These are phyloP conservation scores for Noctua pronuba DNA, from an alignment of 2,888 invertebrate species.

Conservation along the genomic window DNA sequence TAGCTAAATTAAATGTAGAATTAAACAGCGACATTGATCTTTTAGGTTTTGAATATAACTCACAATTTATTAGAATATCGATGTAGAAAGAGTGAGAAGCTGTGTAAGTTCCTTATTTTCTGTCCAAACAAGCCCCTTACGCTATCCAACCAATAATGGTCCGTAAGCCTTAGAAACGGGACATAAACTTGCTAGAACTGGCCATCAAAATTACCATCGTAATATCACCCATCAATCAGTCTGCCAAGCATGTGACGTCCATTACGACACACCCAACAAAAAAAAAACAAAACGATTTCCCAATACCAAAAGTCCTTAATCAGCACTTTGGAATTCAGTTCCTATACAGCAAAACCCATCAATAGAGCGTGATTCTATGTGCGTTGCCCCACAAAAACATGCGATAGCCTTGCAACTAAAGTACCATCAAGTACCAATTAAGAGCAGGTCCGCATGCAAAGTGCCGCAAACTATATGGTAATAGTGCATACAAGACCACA, in stretches of 20 bases:
- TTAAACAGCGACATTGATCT: not conserved
- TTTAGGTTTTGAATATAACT: not conserved
- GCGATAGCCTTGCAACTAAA: constrained; percentile 58
- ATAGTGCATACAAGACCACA: constrained; percentile 65
- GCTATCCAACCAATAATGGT: not conserved
- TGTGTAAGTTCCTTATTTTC: not conserved
- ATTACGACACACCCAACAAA: constrained; percentile 32
- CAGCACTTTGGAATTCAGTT: constrained; percentile 59
- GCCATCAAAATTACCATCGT: constrained; percentile 9
- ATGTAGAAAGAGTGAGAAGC: not conserved
- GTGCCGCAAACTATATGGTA: constrained; percentile 64
- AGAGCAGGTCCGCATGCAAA: constrained; percentile 64
- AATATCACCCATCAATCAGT: constrained; percentile 31
- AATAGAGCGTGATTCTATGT: constrained; percentile 54
- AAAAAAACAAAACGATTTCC: constrained; percentile 37
- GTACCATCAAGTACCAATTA: constrained; percentile 69
- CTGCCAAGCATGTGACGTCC: not conserved
- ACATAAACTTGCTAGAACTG: constrained; percentile 1
- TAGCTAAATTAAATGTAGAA: too few species aligned
- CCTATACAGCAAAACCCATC: constrained; percentile 32
- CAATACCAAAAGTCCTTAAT: constrained; percentile 45
- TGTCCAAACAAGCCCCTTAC: not conserved
- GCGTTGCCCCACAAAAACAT: constrained; percentile 58
- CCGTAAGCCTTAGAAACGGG: not conserved
- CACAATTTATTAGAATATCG: not conserved